Base-by-base conservation (phyloP, 2,888 invertebrate genomes). In the Poecilus cupreus region DNA sequence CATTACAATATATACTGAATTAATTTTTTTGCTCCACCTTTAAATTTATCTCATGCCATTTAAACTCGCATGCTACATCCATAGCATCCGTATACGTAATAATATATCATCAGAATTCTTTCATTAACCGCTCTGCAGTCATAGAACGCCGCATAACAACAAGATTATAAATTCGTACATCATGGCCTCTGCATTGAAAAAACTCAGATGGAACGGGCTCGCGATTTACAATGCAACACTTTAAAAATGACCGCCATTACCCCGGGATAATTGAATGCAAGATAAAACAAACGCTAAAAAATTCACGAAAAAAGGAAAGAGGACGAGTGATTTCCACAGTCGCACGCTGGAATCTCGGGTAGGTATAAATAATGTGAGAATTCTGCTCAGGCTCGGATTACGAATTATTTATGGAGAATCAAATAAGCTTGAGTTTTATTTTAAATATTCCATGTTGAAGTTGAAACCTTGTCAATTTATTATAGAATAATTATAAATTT, bases 231-330 rank as follows among this genome's bases (percentile, higher is more conserved):
- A 18, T 68, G 64, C 37, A 32, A 37, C 64, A 68, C 37, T 64
- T 64, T 64, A 64, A 64, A 64, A 64, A 64, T 64, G 37, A 64
- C 64, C 64, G 64, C 64, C 64, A 64, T 64, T 64, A 64, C 32
- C 6, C 13, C 32, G 32, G 64, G 64, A 64, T 64, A 64, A 64
- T 64, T 64, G 64, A 64, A 64, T 64, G 64, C 64, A 64, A 64
- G 64, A 37, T 64, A 64, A 64, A 64, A 64, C 64, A 68, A 68
- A 68, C 18, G n/a, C 13, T 32, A 68, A 68, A 68, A 64, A 68
- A 68, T 57, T 57, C 13, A 57, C 22, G 64, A 18, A 20, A 37
- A 18, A 32, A 68, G 64, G 18, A 32, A 8, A 22, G 18, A 37
- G 13, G 37, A 37, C 16, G 13, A 68, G 39, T 68, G 64, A 68